Evolutionary conservation across 1,140 invertebrate genomes (phyloP).

Genomic region (Tetragonula clypearis): DNA sequence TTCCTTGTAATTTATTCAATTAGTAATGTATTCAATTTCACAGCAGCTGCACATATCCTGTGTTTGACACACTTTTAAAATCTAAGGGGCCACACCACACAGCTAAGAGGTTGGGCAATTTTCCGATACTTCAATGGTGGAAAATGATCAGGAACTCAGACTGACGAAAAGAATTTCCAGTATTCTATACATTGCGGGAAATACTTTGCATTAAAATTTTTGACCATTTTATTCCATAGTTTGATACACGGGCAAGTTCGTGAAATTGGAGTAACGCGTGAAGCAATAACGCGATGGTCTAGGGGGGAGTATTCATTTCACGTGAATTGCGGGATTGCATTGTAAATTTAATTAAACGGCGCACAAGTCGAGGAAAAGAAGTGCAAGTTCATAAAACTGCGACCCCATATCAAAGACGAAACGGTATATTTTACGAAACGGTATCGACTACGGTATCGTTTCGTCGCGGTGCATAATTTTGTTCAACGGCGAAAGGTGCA

Average conservation of each 20-base stretch:
- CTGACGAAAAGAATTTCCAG: no score
- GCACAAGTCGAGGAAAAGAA: not conserved
- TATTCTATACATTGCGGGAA: no score
- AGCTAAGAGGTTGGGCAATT: no score
- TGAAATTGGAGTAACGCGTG: not conserved
- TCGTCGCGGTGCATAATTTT: not conserved
- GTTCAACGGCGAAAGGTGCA: conserved; percentile 7
- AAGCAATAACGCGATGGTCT: not conserved
- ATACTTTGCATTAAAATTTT: no score
- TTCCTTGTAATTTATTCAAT: no score
- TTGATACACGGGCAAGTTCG: not conserved
- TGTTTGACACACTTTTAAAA: no score
- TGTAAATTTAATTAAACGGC: not conserved
- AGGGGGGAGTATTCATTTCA: not conserved
- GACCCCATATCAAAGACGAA: not conserved
- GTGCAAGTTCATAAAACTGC: not conserved
- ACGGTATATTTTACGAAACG: not conserved
- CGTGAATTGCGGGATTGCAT: not conserved
- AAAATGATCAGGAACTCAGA: no score
- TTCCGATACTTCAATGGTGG: no score
- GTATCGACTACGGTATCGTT: not conserved
- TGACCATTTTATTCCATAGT: no score
- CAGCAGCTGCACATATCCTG: no score
- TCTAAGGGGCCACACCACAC: no score
- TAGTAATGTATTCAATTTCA: no score